Evolutionary conservation across 1,140 invertebrate species (phyloP), one percentile per base, ranked within the genome.

Genomic region (Eufriesea mexicana): DNA sequence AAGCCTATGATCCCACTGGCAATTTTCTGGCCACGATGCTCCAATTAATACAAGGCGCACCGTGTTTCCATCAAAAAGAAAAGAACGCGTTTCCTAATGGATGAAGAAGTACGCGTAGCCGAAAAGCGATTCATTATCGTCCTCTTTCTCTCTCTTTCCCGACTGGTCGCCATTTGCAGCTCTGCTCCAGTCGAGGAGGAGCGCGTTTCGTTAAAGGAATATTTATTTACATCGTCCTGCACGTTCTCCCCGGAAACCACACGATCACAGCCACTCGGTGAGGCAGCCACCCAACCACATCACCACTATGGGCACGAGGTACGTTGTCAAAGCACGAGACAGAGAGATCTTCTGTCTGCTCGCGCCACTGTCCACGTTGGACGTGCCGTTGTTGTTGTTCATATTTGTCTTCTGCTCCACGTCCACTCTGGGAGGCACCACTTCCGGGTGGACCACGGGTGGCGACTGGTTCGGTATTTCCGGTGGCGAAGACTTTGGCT

Each of bases 251-350:
- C 78, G 79, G 84, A 25, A 54, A 87, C 83, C 85, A 83, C 83
- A 86, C 85, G 93, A 96, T 96, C 96, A 97, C 95, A 97, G 96
- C 94, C 97, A 96, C 92, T 97, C 97, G 84, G 96, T 96, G 90
- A 97, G 96, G 89, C 97, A 96, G 83, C 96, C 96, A 75, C 97
- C 97, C 92, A 98, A 96, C 97, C 97, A 98, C 87, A 97, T 96
- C 90, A 97, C 96, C 83, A 97, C 96, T 55, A 98, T 96, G 10
- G 97, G 97, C 90, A 98, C 93, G 59, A 97, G 94, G 93, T 97
- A 98, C 66, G 96, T 95, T 77, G 96, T 95, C 8, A 98, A 90
- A 9, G 97, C 97, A 78, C 95, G 95, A 42, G 95, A 94, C 4
- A 97, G 90, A 4, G 96, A 95, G 93, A 96, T 95, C 61, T 95